A percentile compares a stretch with the other conserved stretches of the same genome.
Conservation (phyloP, 2,888 invertebrate species). For the Hemicrepidius hirtus region DNA sequence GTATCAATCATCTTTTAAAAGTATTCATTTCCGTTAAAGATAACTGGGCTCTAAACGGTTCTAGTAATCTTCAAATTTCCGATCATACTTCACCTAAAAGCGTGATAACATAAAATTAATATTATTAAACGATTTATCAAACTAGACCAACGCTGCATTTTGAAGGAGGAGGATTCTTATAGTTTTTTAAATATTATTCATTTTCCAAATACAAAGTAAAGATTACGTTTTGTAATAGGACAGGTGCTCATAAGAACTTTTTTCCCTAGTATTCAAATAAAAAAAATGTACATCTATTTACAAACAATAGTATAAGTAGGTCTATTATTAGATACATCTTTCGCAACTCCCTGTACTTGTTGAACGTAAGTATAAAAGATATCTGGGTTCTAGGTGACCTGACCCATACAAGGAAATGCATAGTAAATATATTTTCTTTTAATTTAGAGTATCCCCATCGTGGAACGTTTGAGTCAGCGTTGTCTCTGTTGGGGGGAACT, state of each 20-base stretch:
- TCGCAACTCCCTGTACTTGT: not conserved
- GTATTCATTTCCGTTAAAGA: constrained; percentile 24
- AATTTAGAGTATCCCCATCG: not conserved
- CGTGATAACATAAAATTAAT: constrained; percentile 2
- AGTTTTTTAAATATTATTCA: no score
- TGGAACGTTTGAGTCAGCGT: no score
- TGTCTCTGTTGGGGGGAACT: no score
- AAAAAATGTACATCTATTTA: not conserved
- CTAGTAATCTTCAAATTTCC: constrained; percentile 1
- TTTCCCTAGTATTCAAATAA: not conserved
- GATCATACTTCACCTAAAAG: not conserved
- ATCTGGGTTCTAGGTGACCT: not conserved
- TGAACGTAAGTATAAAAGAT: not conserved
- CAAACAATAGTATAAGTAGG: not conserved
- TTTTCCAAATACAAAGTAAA: no score
- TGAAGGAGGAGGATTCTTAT: no score
- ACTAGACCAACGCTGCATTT: no score
- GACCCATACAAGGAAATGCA: constrained; percentile 1
- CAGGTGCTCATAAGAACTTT: no score
- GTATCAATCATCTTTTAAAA: constrained; percentile 18
- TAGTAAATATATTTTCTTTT: not conserved
- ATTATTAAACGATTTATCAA: not conserved
- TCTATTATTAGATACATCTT: constrained; percentile 15
- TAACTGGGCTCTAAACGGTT: not conserved
- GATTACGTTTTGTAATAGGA: no score